Conservation (phyloP, 2,888 invertebrate species). For the Ischnura elegans region DNA sequence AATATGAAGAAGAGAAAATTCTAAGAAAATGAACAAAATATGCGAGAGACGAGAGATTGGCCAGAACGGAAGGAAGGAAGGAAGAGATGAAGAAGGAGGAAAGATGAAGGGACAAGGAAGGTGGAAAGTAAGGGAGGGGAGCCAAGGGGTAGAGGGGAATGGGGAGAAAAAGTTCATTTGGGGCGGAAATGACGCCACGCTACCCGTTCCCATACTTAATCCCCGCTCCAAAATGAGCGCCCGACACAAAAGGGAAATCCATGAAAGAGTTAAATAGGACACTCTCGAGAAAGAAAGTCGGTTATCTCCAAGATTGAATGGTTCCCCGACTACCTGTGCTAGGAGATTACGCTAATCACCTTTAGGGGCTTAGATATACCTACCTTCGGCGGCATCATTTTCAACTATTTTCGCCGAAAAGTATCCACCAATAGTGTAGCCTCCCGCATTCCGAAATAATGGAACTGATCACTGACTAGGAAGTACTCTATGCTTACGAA, state of each 20-base stretch:
- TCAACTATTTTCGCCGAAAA: background rate
- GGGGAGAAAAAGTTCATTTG: background rate
- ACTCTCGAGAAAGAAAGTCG: background rate
- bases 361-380: background rate
- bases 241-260: background rate
- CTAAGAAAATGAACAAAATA: too few species aligned
- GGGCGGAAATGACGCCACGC: slow-evolving; percentile 6
- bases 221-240: background rate
- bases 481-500: too few species aligned
- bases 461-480: too few species aligned
- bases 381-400: background rate
- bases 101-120: background rate
- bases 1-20: too few species aligned
- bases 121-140: background rate
- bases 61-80: too few species aligned
- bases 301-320: slow-evolving; percentile 17
- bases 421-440: background rate
- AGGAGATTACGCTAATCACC: background rate
- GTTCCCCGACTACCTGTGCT: background rate
- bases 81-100: background rate
- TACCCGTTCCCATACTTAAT: slow-evolving; percentile 25
- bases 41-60: too few species aligned
- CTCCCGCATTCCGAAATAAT: too few species aligned
- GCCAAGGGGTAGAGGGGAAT: background rate
- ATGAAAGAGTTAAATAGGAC: background rate